Evolutionary conservation across 1,140 invertebrate genomes (phyloP), one percentile per base, ranked within the genome.

Genomic region (Nebria ingens): DNA sequence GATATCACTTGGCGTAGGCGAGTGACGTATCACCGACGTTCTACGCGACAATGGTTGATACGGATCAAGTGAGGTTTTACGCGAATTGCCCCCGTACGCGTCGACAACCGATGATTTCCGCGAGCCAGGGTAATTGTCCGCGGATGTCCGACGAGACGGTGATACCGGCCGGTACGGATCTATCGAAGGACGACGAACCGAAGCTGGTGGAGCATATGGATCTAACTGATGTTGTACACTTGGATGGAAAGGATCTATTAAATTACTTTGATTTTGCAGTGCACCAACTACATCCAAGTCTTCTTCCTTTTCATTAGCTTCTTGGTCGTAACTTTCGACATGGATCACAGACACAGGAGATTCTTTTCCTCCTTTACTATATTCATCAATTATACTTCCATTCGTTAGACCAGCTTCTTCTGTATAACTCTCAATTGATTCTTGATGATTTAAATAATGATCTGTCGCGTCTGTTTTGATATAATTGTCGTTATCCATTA

Each of bases 371-470:
- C 62, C 58, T 62, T 70, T 67, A 49, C 19, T 40, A 40, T 64
- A 61, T 21, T 64, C 59, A 3, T 56, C 53, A 21, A 29, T 55
- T 15, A 58, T 54, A 38, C 60, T 56, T 54, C 56, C 52, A 17
- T 21, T 17, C 49, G 38, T 60, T 56, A 42, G 54, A 52, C 6
- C 25, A 29, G 66, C 68, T 53, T 75, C 73, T 50, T 73, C 72
- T 13, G 64, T 59, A 56, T 72, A 74, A 59, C 69, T 73, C 38
- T 76, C 74, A 1, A 76, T 54, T 12, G 73, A 74, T 53, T 73
- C 73, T 56, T 73, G 72, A 58, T 68, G 70, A 21, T 73, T 71
- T 1, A 66, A 64, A 22, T 71, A 74, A 19, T 60, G 60, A 15
- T 62, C 62, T 42, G 61, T 57, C 25, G 54, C 54, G 12, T 68